Base-by-base conservation (phyloP, 1,140 invertebrate species). In the Hormaphis cornu region DNA sequence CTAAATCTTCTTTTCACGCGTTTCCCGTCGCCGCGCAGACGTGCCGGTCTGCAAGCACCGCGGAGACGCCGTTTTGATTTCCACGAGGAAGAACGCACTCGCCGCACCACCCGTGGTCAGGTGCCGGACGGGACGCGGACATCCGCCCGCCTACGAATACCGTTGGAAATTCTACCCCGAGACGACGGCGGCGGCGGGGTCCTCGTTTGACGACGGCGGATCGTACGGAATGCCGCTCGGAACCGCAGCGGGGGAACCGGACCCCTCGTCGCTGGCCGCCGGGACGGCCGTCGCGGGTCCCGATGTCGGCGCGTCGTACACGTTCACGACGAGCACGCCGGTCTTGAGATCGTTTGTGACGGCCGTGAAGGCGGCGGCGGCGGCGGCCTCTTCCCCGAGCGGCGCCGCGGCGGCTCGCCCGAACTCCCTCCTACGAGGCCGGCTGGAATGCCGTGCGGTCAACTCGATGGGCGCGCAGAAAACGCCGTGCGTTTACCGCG, bases 401-500 rank as follows among this genome's bases (percentile, higher is more conserved):
- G 30, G 5, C 9, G 4, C 53, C 12, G 14, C 6, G 12, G 54
- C 14, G 22, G 33, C 24, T 8, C 54, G 53, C 3, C 20, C 54
- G 35, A 40, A 82, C 72, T 73, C 82, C 73, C 85, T 90, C 80
- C n/a, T n/a, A n/a, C 88, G 89, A 78, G 86, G 89, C 63, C 86
- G 87, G 18, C 76, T 89, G 70, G 83, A 86, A 22, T 91, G 89
- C 76, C 86, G 86, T 79, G 89, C 87, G 8, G 82, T 85, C 72
- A 92, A 91, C 76, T 82, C 83, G 72, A 86, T 90, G 66, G 89
- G 89, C 50, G 80, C 81, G 18, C 89, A 91, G 75, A 77, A 83
- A 42, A 82, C 83, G 46, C 89, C 89, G 8, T 91, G 89, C 76
- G 81, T 90, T 72, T 91, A 89, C 77, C 88, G 89, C 76, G 84